These are phyloP conservation scores for Peromyscus californicus DNA, from an alignment of 2,113 vertebrate genomes.

Conservation along the genomic window DNA sequence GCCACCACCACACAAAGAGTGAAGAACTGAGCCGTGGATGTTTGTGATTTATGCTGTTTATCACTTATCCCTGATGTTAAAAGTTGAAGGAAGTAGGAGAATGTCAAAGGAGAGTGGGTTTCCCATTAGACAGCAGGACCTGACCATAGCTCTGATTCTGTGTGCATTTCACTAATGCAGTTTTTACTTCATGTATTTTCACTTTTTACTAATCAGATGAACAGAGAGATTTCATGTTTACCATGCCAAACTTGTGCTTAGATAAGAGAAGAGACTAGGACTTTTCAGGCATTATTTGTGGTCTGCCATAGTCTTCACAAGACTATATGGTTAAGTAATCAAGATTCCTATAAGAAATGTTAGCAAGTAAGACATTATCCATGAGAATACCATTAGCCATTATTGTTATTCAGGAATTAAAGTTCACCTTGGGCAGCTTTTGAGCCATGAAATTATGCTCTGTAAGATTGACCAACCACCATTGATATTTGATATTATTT, in stretches of 20 bases:
- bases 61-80: neutral
- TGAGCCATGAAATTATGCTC: constrained; percentile 14
- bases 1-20: neutral
- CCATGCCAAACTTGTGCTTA: neutral
- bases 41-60: constrained; percentile 37
- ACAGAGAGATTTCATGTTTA: constrained; percentile 43
- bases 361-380: constrained; percentile 56
- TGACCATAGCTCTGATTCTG: neutral
- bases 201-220: constrained; percentile 16
- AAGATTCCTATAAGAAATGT: constrained; percentile 47
- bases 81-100: neutral
- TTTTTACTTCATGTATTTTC: constrained; percentile 49
- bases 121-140: neutral
- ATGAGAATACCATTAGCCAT: constrained; percentile 29
- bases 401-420: constrained; percentile 50
- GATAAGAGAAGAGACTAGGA: neutral
- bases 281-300: constrained; percentile 17
- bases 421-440: constrained; percentile 4
- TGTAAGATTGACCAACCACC: neutral
- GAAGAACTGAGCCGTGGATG: neutral
- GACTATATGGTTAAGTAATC: constrained; percentile 43
- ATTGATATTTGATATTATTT: neutral
- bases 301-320: constrained; percentile 45
- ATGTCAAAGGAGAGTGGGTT: neutral
- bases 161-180: neutral